phyloP scores from a whole-genome alignment of 2,797 vertebrate species.

The Sarcoramphus papa region DNA sequence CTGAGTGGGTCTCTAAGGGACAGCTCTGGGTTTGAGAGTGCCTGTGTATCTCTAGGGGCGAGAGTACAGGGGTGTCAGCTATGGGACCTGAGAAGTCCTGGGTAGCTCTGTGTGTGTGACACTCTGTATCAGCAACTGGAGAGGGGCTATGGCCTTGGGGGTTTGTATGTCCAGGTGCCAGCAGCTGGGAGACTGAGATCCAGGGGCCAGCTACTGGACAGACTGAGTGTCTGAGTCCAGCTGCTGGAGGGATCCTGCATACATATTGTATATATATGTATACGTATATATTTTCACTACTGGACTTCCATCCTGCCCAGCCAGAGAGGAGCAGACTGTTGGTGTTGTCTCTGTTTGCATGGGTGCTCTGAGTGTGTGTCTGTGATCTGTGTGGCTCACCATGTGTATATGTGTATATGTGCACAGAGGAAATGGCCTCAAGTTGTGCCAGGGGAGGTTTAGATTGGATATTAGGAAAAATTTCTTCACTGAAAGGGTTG shows the following conservation, averaged over 20 bases:
- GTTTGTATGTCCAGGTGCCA: neutral
- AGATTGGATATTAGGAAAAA: neutral
- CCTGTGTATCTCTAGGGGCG: neutral
- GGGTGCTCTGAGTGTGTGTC: neutral
- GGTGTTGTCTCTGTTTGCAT: neutral
- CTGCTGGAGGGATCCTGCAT: neutral
- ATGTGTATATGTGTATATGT: fast-evolving
- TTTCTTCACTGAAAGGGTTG: neutral
- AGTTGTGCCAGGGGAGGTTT: neutral
- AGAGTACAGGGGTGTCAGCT: neutral
- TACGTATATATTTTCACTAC: neutral
- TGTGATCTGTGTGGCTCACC: neutral
- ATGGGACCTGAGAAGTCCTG: neutral
- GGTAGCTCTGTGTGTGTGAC: neutral
- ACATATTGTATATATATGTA: fast-evolving
- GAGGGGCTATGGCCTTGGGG: neutral
- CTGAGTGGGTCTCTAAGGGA: neutral
- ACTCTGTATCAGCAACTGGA: neutral
- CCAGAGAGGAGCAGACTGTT: neutral
- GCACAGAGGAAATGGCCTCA: neutral
- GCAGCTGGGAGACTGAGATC: neutral
- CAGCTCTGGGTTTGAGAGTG: neutral
- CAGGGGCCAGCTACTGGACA: neutral
- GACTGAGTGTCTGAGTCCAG: neutral
- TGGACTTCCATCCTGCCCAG: neutral